phyloP scores from a whole-genome alignment of 1,140 invertebrate species.

The Eueides isabella region DNA sequence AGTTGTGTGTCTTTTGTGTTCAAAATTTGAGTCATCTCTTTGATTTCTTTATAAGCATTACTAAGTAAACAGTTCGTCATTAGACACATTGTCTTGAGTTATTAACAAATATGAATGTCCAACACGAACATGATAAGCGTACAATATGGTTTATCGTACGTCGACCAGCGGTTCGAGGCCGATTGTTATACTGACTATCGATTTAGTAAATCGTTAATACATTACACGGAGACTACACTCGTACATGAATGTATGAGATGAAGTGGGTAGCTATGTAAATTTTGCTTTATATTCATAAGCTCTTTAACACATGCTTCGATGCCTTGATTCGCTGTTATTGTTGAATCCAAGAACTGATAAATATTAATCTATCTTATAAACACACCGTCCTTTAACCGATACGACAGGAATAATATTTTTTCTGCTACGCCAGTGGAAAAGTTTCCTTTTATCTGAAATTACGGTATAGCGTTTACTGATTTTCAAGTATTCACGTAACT shows the following conservation, averaged over 20 bases:
- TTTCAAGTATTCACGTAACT: neutral
- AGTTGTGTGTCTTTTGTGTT: slow-evolving; percentile 29
- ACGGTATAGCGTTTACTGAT: neutral
- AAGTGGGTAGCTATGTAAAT: slow-evolving; percentile 57
- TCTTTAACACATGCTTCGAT: slow-evolving; percentile 56
- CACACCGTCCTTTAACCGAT: slow-evolving; percentile 47
- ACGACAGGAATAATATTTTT: slow-evolving; percentile 52
- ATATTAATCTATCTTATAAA: slow-evolving; percentile 65
- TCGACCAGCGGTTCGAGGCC: slow-evolving; percentile 49
- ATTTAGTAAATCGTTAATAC: slow-evolving; percentile 54
- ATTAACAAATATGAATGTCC: slow-evolving; percentile 36
- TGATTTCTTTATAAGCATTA: slow-evolving; percentile 28
- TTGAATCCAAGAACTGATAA: slow-evolving; percentile 64
- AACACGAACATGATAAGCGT: slow-evolving; percentile 50
- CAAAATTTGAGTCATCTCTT: slow-evolving; percentile 27
- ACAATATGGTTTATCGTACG: slow-evolving; percentile 59
- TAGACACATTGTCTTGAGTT: slow-evolving; percentile 37
- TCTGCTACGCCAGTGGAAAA: slow-evolving; percentile 42
- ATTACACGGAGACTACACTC: slow-evolving; percentile 41
- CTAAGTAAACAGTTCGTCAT: slow-evolving; percentile 36
- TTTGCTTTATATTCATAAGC: slow-evolving; percentile 68
- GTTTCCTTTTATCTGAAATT: slow-evolving; percentile 21
- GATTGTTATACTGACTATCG: slow-evolving; percentile 43
- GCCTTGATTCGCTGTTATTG: slow-evolving; percentile 66
- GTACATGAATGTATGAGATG: slow-evolving; percentile 62